phyloP scores from a whole-genome alignment of 2,113 vertebrate genomes.

The Ploceus nigricollis region DNA sequence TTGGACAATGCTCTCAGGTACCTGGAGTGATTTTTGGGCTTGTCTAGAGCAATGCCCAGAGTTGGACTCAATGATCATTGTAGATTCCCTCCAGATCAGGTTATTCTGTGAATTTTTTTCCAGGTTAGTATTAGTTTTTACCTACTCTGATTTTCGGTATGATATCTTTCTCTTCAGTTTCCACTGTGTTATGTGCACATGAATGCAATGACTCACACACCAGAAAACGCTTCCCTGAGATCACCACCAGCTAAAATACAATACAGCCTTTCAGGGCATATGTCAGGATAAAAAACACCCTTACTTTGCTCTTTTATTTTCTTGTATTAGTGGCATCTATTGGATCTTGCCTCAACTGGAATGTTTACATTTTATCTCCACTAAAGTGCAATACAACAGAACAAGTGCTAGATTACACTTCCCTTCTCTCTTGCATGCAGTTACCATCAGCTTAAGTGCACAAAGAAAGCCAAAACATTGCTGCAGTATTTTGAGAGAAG shows the following conservation, averaged over 20 bases:
- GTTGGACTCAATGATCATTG: fast-evolving
- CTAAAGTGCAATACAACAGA: neutral
- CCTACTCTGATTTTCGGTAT: neutral
- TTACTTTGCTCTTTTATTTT: neutral
- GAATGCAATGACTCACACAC: neutral
- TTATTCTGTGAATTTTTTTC: neutral
- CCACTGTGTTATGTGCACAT: fast-evolving
- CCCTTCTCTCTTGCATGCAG: neutral
- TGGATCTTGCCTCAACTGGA: neutral
- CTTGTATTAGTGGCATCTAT: neutral
- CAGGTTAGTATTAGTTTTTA: neutral
- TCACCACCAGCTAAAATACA: neutral
- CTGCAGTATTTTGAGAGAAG: neutral
- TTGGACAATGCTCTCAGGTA: neutral
- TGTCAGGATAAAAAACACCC: neutral
- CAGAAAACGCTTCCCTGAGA: neutral
- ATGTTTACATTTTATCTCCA: neutral
- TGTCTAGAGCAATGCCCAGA: neutral
- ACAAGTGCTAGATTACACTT: neutral
- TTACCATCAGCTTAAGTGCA: neutral
- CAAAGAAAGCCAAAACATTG: neutral
- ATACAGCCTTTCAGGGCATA: neutral
- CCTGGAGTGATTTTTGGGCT: neutral
- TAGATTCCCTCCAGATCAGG: neutral
- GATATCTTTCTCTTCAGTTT: neutral